These are phyloP conservation scores for Poecilia velifera DNA, from an alignment of 2,797 vertebrate genomes.

Conservation along the genomic window DNA sequence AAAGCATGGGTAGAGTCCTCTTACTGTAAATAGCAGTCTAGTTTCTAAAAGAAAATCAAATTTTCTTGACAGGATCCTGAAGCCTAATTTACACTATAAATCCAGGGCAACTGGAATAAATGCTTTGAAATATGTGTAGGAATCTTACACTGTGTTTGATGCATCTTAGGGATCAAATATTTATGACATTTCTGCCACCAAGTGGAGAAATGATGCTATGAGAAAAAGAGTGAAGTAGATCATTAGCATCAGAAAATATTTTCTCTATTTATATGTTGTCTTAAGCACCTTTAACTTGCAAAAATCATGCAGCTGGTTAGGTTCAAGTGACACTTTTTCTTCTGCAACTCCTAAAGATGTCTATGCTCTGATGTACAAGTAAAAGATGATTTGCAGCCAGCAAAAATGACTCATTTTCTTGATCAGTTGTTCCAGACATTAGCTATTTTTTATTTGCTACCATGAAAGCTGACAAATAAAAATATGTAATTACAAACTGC, in stretches of 20 bases:
- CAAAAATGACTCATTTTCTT: background rate
- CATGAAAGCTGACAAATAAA: background rate
- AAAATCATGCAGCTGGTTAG: background rate
- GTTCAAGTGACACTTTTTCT: background rate
- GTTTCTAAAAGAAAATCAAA: background rate
- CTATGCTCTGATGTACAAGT: background rate
- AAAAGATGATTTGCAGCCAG: background rate
- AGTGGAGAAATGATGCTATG: conserved; percentile 40
- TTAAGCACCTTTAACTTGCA: background rate
- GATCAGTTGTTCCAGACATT: background rate
- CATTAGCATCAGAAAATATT: background rate
- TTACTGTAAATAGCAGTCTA: background rate
- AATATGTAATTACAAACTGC: background rate
- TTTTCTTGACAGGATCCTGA: background rate
- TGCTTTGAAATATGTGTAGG: background rate
- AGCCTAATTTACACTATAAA: background rate
- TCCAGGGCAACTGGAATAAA: background rate
- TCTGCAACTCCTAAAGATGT: background rate
- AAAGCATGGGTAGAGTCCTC: background rate
- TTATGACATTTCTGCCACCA: conserved; percentile 40
- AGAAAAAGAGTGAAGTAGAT: background rate
- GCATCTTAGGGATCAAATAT: background rate
- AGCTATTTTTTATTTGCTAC: background rate
- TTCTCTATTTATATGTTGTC: background rate
- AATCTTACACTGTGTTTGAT: background rate